Evolutionary conservation across 1,140 invertebrate genomes (phyloP).

Genomic region (Drosophila pallidifrons): DNA sequence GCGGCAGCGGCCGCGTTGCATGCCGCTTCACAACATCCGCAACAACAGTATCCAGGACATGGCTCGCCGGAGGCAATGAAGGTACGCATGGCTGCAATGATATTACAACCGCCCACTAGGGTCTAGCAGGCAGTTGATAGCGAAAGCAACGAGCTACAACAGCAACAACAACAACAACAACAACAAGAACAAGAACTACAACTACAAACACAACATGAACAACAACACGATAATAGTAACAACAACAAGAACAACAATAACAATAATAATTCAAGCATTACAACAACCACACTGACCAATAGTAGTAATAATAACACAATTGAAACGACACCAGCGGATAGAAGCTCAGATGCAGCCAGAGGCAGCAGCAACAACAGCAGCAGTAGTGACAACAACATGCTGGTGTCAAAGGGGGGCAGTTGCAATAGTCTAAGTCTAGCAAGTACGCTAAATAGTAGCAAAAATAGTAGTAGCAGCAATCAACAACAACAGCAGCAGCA

Average conservation of each 20-base stretch:
- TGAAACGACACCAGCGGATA: conserved; percentile 29
- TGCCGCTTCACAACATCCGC: conserved; percentile 68
- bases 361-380: conserved; percentile 34
- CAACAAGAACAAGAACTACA: conserved; percentile 56
- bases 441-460: conserved; percentile 61
- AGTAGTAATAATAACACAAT: conserved; percentile 61
- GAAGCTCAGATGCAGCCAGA: conserved; percentile 29
- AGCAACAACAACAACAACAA: conserved; percentile 63
- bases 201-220: conserved; percentile 50
- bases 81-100: conserved; percentile 91
- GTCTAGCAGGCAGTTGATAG: conserved; percentile 88
- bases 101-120: conserved; percentile 91
- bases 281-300: conserved; percentile 69
- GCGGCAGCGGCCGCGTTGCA: conserved; percentile 68
- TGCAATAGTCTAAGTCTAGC: conserved; percentile 43
- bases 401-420: conserved; percentile 7
- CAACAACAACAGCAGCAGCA: conserved; percentile 28
- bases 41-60: conserved; percentile 76
- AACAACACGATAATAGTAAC: conserved; percentile 55
- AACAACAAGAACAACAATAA: conserved; percentile 48
- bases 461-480: conserved; percentile 43
- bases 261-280: conserved; percentile 38
- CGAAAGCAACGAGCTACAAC: conserved; percentile 71
- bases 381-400: conserved; percentile 23
- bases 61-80: conserved; percentile 90